Evolutionary conservation across 2,888 invertebrate genomes (phyloP).

Genomic region (Halictus quadricinctus): DNA sequence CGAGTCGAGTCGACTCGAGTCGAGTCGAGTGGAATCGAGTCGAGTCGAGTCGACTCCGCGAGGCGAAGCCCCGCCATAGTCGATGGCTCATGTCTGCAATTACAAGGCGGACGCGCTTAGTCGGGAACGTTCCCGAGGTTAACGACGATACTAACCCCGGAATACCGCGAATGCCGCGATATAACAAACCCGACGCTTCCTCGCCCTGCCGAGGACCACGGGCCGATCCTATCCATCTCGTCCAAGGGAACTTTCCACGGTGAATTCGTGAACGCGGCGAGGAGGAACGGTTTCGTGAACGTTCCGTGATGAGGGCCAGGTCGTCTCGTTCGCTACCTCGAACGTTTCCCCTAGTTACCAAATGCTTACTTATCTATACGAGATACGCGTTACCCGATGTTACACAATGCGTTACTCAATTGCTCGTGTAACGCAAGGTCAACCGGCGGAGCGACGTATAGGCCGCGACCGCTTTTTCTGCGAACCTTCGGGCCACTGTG

Average conservation of each 20-base stretch:
- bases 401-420: conserved; percentile 57
- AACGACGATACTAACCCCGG: conserved; percentile 61
- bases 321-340: not conserved
- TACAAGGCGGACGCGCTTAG: conserved; percentile 47
- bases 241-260: not conserved
- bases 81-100: conserved; percentile 53
- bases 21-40: not conserved
- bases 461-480: conserved; percentile 53
- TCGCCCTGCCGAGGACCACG: not conserved
- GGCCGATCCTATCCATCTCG: not conserved
- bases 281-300: not conserved
- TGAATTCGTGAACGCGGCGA: not conserved
- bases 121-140: conserved; percentile 47
- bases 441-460: conserved; percentile 20
- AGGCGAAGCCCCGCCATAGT: conserved; percentile 30
- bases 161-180: conserved; percentile 53
- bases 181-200: conserved; percentile 3
- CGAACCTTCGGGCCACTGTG: conserved; percentile 18
- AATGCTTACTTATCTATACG: conserved; percentile 13
- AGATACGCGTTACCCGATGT: conserved; percentile 22
- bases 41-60: conserved; percentile 7
- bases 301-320: not conserved
- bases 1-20: conserved; percentile 6
- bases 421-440: conserved; percentile 54
- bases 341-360: conserved; percentile 3